phyloP scores from a whole-genome alignment of 2,113 vertebrate genomes.

The Solea senegalensis region DNA sequence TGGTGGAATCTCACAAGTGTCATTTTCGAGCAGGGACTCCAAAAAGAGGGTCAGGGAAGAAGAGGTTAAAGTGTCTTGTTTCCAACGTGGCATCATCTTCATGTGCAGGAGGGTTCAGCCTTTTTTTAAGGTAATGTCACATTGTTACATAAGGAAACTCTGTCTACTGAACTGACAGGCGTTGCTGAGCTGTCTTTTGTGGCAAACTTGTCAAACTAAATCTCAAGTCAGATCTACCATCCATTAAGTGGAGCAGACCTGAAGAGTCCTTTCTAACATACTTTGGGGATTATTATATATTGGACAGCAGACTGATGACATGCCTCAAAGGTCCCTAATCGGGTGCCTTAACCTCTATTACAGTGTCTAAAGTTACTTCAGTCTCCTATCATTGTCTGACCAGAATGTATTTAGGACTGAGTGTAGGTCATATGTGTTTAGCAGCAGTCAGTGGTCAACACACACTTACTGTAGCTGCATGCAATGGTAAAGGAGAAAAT shows the following conservation, averaged over 20 bases:
- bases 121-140: no score
- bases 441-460: no score
- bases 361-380: not conserved
- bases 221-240: not conserved
- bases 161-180: not conserved
- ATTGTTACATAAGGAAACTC: not conserved
- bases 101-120: no score
- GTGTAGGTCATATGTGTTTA: not conserved
- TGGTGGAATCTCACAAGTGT: no score
- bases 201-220: not conserved
- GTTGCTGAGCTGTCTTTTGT: not conserved
- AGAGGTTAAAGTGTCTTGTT: no score
- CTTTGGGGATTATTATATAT: not conserved
- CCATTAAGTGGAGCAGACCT: not conserved
- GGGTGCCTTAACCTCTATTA: not conserved
- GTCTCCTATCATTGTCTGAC: not conserved
- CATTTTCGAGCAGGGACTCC: no score
- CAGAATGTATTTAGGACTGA: not conserved
- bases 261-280: not conserved
- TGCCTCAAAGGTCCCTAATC: not conserved
- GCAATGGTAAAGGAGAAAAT: no score
- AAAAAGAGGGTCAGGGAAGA: no score
- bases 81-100: no score
- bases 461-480: no score
- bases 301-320: not conserved